Percentiles rank a stretch among this genome's conserved stretches.
phyloP scores from a whole-genome alignment of 2,888 invertebrate species.

The Rhopalosiphum nymphaeae region DNA sequence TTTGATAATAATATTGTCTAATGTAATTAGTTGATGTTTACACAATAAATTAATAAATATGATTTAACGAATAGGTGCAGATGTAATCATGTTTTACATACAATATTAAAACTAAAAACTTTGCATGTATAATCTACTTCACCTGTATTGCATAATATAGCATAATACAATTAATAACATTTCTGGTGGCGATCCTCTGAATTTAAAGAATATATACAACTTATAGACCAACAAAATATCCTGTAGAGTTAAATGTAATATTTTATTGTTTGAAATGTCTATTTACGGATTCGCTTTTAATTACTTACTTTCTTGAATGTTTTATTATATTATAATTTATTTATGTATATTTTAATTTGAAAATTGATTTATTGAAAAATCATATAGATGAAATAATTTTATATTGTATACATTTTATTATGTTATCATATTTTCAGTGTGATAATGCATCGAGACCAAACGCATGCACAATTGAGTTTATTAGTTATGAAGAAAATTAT shows the following conservation, averaged over 20 bases:
- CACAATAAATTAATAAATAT: not conserved
- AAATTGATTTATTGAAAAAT: not conserved
- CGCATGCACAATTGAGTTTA: slow-evolving; percentile 37
- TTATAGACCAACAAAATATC: not conserved
- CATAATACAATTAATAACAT: not conserved
- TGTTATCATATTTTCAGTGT: slow-evolving; percentile 44
- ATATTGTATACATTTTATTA: not conserved
- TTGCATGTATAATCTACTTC: not conserved
- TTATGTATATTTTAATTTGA: not conserved
- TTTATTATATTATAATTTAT: not conserved
- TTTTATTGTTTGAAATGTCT: not conserved
- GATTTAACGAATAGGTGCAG: not conserved
- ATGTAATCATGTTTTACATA: not conserved
- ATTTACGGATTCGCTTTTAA: not conserved
- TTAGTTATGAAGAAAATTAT: slow-evolving; percentile 39
- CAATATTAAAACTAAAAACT: not conserved
- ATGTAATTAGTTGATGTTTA: not conserved
- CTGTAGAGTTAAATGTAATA: not conserved
- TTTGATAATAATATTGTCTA: not conserved
- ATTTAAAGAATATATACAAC: not conserved
- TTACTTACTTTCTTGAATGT: not conserved
- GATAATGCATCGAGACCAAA: slow-evolving; percentile 37
- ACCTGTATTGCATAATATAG: not conserved
- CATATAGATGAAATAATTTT: not conserved
- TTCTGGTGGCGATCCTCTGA: not conserved